Percentiles rank a stretch among this genome's conserved stretches.
Evolutionary conservation across 2,888 invertebrate genomes (phyloP).

Genomic region (Oscheius onirici): DNA sequence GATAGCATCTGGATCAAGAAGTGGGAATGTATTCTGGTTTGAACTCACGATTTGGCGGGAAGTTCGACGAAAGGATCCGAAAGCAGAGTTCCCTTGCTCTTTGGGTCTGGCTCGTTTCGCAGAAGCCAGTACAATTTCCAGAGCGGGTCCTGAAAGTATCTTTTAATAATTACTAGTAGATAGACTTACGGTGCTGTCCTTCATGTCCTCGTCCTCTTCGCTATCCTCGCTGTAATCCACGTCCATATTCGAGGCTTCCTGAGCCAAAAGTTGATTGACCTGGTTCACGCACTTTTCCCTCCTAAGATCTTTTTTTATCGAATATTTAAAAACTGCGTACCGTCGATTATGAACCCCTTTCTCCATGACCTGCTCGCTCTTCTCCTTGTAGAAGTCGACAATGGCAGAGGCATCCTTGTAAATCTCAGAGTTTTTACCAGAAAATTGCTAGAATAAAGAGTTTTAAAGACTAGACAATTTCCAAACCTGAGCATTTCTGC

Average conservation of each 20-base stretch:
- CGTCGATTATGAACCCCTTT: slow-evolving; percentile 47
- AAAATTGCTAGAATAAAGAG: slow-evolving; percentile 76
- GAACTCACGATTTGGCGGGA: slow-evolving; percentile 78
- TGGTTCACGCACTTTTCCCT: slow-evolving; percentile 43
- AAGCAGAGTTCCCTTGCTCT: slow-evolving; percentile 76
- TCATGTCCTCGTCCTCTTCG: slow-evolving; percentile 76
- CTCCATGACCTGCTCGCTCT: slow-evolving; percentile 43
- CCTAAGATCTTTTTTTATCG: slow-evolving; percentile 29
- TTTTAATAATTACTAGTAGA: background rate
- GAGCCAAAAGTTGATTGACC: slow-evolving; percentile 63
- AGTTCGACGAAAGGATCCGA: slow-evolving; percentile 92
- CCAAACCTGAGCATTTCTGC: slow-evolving; percentile 86
- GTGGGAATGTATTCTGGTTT: background rate
- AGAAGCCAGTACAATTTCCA: slow-evolving; percentile 84
- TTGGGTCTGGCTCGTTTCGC: slow-evolving; percentile 72
- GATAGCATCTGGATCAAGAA: slow-evolving; percentile 78
- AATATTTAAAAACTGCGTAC: background rate
- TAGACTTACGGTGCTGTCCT: slow-evolving; percentile 31
- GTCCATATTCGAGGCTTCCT: slow-evolving; percentile 44
- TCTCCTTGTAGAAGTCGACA: slow-evolving; percentile 77
- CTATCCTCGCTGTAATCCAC: slow-evolving; percentile 76
- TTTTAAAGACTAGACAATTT: background rate
- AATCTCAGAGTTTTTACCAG: slow-evolving; percentile 94
- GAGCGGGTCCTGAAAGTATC: slow-evolving; percentile 77
- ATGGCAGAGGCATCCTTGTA: slow-evolving; percentile 89